Conservation (phyloP, 2,113 vertebrate species). For the Puntigrus tetrazona region DNA sequence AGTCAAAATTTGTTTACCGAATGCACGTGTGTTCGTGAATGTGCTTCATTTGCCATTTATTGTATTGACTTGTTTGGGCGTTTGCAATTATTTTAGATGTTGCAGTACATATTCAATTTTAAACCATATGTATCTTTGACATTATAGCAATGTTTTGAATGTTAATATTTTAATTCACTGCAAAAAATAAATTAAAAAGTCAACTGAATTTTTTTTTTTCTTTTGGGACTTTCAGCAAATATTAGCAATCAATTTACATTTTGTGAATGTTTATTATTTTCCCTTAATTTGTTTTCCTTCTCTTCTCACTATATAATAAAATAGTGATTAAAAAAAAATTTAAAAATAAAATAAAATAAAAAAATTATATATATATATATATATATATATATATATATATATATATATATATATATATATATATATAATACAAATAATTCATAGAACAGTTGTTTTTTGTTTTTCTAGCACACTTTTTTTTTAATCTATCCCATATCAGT, state of each 20-base stretch:
- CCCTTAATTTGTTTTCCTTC: background rate
- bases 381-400: too few species aligned
- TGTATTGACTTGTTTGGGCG: background rate
- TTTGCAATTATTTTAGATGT: background rate
- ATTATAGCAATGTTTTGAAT: background rate
- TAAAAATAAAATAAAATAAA: background rate
- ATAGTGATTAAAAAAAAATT: background rate
- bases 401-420: too few species aligned
- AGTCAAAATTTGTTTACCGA: conserved; percentile 17
- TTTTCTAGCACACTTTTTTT: background rate
- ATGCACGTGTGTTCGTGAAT: background rate
- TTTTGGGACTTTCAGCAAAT: too few species aligned
- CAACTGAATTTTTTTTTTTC: background rate
- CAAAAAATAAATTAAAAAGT: background rate
- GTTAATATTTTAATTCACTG: background rate
- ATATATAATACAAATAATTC: background rate
- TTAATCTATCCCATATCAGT: background rate
- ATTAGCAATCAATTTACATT: background rate
- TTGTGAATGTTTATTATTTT: too few species aligned
- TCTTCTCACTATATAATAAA: background rate
- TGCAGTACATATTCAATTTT: background rate
- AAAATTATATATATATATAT: too few species aligned
- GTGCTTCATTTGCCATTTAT: background rate
- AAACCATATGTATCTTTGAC: background rate
- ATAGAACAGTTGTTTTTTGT: background rate